These are phyloP conservation scores for Gnathonemus echidnorhynchus DNA, from an alignment of 2,113 vertebrate species.

Conservation along the genomic window DNA sequence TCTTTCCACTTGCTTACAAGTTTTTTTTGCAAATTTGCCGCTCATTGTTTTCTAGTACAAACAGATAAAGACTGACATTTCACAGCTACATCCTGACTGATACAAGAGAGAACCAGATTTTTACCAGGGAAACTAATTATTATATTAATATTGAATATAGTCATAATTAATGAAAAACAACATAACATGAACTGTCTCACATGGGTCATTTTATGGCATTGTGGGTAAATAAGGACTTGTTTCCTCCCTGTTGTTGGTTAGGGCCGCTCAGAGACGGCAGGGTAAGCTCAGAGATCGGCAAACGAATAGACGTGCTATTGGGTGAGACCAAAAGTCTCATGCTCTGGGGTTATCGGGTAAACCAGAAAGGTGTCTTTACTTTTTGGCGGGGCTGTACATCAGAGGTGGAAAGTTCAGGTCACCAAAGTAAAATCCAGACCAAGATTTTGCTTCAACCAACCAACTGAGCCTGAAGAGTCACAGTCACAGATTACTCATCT, in stretches of 20 bases:
- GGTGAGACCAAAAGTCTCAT: neutral
- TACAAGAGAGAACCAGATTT: neutral
- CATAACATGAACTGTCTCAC: neutral
- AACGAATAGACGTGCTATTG: neutral
- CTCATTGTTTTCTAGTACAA: neutral
- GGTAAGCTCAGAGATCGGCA: neutral
- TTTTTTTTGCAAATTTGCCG: neutral
- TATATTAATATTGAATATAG: neutral
- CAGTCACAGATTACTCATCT: neutral
- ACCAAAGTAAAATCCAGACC: neutral
- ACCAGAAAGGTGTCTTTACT: neutral
- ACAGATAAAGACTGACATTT: neutral
- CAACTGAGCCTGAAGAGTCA: neutral
- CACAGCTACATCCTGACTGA: neutral
- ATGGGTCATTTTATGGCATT: neutral
- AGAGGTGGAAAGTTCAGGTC: neutral
- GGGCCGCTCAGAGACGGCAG: no score
- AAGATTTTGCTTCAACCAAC: neutral
- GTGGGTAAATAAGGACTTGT: neutral
- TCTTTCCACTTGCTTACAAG: neutral
- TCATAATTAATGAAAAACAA: neutral
- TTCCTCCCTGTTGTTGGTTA: neutral
- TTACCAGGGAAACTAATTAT: neutral
- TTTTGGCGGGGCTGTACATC: neutral
- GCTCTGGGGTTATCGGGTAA: neutral